These are phyloP conservation scores for Phaethornis superciliosus DNA, from an alignment of 2,113 vertebrate species.

Conservation along the genomic window DNA sequence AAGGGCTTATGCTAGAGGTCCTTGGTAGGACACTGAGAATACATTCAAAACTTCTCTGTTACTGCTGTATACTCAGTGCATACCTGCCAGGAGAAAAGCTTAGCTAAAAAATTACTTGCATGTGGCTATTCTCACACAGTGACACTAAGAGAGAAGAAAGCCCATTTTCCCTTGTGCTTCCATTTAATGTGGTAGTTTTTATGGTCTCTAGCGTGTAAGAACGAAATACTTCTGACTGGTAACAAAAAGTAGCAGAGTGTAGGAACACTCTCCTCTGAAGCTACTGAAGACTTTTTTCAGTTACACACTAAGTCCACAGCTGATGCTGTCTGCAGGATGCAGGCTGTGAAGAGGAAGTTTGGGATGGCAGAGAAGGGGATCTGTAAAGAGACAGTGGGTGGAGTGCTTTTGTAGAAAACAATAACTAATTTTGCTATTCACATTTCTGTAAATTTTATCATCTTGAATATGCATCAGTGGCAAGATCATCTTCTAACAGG, in stretches of 20 bases:
- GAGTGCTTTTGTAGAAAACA: not conserved
- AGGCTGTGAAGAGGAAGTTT: not conserved
- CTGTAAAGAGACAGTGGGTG: not conserved
- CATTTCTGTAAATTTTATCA: not conserved
- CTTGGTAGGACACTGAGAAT: not conserved
- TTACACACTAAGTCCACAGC: fast-evolving
- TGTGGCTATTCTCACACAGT: not conserved
- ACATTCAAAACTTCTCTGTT: not conserved
- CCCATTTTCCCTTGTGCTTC: not conserved
- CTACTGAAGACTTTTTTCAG: not conserved
- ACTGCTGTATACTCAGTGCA: not conserved
- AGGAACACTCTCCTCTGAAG: not conserved
- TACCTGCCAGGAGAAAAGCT: not conserved
- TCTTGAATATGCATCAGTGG: not conserved
- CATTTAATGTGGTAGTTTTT: not conserved
- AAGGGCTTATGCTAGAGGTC: not conserved
- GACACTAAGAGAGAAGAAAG: not conserved
- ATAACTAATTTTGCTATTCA: not conserved
- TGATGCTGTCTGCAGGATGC: not conserved
- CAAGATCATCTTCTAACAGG: not conserved
- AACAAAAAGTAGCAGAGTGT: not conserved
- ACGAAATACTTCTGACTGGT: not conserved
- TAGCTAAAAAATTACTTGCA: not conserved
- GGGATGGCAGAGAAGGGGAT: not conserved
- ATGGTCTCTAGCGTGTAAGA: not conserved